These are phyloP conservation scores for Drosophila melanogaster DNA, from an alignment of 1,140 invertebrate species.

Conservation along the genomic window DNA sequence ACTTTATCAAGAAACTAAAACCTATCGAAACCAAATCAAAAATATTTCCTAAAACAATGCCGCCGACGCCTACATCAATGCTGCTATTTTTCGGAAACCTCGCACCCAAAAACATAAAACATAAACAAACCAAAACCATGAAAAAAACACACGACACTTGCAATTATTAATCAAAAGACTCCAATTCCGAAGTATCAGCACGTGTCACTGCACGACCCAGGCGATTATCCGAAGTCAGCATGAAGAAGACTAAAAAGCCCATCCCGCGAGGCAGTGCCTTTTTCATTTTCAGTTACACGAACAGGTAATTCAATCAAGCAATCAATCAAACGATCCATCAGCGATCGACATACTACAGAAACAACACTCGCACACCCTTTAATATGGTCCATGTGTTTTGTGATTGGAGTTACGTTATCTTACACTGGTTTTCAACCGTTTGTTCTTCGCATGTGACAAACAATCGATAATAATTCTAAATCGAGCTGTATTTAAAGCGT, in stretches of 20 bases:
- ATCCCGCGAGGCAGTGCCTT: conserved; percentile 97
- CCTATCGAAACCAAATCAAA: conserved; percentile 44
- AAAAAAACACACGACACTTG: conserved; percentile 36
- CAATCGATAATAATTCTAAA: conserved; percentile 25
- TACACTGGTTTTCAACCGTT: conserved; percentile 31
- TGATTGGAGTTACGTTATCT: conserved; percentile 41
- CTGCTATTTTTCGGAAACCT: conserved; percentile 34
- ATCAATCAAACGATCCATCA: conserved; percentile 44
- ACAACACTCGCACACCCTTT: conserved; percentile 25
- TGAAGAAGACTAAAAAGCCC: conserved; percentile 94
- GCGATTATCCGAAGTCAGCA: conserved; percentile 95
- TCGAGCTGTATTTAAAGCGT: conserved; percentile 45
- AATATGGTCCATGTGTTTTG: conserved; percentile 45
- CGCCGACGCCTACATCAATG: conserved; percentile 53
- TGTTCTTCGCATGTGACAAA: conserved; percentile 38
- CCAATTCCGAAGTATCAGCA: conserved; percentile 78
- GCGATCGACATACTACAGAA: conserved; percentile 26
- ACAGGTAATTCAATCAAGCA: conserved; percentile 91
- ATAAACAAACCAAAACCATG: conserved; percentile 30
- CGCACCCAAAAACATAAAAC: conserved; percentile 26
- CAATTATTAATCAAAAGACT: conserved; percentile 79
- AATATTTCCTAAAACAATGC: conserved; percentile 63
- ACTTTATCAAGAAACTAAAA: conserved; percentile 53
- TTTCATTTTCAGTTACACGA: conserved; percentile 97
- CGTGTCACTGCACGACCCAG: conserved; percentile 90